Conservation (phyloP, 2,888 invertebrate genomes). For the Netelia virgata region DNA sequence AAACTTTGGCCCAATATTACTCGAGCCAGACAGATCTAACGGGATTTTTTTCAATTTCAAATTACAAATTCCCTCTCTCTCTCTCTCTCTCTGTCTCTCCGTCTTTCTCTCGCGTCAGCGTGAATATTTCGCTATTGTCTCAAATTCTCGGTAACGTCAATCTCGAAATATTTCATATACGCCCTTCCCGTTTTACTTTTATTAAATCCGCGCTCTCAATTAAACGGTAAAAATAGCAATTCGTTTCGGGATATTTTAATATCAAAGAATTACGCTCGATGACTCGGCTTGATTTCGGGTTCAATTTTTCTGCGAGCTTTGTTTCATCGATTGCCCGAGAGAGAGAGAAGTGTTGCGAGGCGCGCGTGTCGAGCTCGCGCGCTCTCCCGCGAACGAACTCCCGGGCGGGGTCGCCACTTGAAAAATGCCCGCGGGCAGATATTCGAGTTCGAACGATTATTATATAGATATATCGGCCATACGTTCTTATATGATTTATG, state of each 20-base stretch:
- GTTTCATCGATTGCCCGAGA: constrained; percentile 31
- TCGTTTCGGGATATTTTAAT: constrained; percentile 32
- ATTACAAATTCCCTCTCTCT: constrained; percentile 29
- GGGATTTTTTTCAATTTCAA: constrained; percentile 62
- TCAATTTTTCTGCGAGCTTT: constrained; percentile 49
- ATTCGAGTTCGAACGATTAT: constrained; percentile 46
- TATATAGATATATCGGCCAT: constrained; percentile 23
- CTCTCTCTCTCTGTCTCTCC: too few species aligned
- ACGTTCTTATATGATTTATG: constrained; percentile 72
- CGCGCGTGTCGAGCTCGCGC: too few species aligned
- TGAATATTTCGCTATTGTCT: constrained; percentile 47
- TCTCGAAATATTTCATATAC: too few species aligned
- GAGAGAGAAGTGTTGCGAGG: constrained; percentile 4
- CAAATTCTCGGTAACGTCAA: constrained; percentile 17
- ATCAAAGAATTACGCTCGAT: constrained; percentile 39
- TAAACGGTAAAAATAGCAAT: constrained; percentile 39
- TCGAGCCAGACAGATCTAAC: constrained; percentile 35
- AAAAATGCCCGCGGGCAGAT: constrained; percentile 54
- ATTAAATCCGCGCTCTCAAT: constrained; percentile 50
- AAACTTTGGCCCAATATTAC: constrained; percentile 8
- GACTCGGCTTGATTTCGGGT: constrained; percentile 41
- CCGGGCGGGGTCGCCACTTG: constrained; percentile 7
- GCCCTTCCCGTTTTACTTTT: constrained; percentile 2
- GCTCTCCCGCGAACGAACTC: too few species aligned
- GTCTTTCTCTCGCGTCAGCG: too few species aligned